These are phyloP conservation scores for Archocentrus centrarchus DNA, from an alignment of 2,113 vertebrate genomes.

Conservation along the genomic window DNA sequence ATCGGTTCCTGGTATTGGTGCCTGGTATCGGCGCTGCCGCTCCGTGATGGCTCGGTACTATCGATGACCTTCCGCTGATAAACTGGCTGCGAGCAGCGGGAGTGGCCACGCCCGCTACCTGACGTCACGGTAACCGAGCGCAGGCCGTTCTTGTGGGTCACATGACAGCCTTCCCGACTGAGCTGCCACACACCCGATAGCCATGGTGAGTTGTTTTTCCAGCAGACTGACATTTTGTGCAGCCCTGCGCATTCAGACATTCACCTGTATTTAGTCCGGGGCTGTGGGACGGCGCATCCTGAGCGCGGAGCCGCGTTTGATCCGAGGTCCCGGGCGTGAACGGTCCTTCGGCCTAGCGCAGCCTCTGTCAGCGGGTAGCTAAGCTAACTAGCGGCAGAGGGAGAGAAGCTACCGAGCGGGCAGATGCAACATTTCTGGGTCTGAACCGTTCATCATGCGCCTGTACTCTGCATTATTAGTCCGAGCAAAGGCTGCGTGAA, in stretches of 20 bases:
- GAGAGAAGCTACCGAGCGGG: background rate
- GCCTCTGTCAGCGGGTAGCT: slow-evolving; percentile 45
- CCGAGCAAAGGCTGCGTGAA: rapidly evolving
- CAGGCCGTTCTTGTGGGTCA: too few relatives aligned
- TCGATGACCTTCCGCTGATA: too few relatives aligned
- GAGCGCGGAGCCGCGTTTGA: background rate
- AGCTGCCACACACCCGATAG: too few relatives aligned
- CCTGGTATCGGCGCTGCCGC: too few relatives aligned
- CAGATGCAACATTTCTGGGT: background rate
- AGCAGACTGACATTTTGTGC: background rate
- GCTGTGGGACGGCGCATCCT: rapidly evolving
- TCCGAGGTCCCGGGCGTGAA: background rate
- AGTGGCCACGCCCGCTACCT: too few relatives aligned
- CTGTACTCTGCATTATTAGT: rapidly evolving
- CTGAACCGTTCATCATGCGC: rapidly evolving
- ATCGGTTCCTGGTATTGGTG: too few relatives aligned
- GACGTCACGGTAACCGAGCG: too few relatives aligned
- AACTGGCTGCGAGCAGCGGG: too few relatives aligned
- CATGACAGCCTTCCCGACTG: too few relatives aligned
- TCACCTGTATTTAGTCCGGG: rapidly evolving
- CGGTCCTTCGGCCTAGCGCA: slow-evolving; percentile 38
- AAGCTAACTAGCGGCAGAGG: slow-evolving; percentile 14
- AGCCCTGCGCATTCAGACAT: background rate
- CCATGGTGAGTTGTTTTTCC: too few relatives aligned
- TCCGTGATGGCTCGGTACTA: too few relatives aligned